A percentile compares a stretch with the other conserved stretches of the same genome.
Conservation (phyloP, 2,888 invertebrate species). For the Calephelis perditalis region DNA sequence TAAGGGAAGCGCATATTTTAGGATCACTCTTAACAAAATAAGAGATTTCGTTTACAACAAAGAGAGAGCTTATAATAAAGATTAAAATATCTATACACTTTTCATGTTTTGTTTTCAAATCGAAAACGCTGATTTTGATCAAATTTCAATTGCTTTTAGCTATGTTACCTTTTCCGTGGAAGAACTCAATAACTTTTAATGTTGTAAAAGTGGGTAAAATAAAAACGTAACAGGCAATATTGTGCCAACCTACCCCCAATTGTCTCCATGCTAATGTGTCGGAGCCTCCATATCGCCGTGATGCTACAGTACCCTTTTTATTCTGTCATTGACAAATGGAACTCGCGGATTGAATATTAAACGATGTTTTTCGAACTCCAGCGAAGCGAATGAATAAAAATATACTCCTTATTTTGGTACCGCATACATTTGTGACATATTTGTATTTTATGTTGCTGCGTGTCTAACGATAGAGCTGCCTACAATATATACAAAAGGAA, state of each 20-base stretch:
- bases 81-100: too few species aligned
- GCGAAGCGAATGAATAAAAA: slow-evolving; percentile 38
- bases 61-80: too few species aligned
- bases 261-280: slow-evolving; percentile 55
- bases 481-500: not conserved
- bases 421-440: slow-evolving; percentile 15
- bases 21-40: too few species aligned
- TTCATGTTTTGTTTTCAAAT: too few species aligned
- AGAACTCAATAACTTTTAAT: too few species aligned
- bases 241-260: slow-evolving; percentile 54
- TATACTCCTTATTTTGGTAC: slow-evolving; percentile 22
- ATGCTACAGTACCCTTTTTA: slow-evolving; percentile 42
- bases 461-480: not conserved
- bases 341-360: slow-evolving; percentile 10
- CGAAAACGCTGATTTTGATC: too few species aligned
- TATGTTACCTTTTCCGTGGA: too few species aligned
- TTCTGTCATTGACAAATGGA: slow-evolving; percentile 33
- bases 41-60: too few species aligned
- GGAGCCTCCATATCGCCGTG: slow-evolving; percentile 47
- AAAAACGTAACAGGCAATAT: too few species aligned
- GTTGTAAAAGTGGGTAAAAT: too few species aligned
- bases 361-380: slow-evolving; percentile 2
- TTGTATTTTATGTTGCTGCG: slow-evolving; percentile 8
- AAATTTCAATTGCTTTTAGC: too few species aligned
- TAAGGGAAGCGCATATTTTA: too few species aligned